Conservation (phyloP, 2,113 vertebrate genomes). For the Eclectus roratus region DNA sequence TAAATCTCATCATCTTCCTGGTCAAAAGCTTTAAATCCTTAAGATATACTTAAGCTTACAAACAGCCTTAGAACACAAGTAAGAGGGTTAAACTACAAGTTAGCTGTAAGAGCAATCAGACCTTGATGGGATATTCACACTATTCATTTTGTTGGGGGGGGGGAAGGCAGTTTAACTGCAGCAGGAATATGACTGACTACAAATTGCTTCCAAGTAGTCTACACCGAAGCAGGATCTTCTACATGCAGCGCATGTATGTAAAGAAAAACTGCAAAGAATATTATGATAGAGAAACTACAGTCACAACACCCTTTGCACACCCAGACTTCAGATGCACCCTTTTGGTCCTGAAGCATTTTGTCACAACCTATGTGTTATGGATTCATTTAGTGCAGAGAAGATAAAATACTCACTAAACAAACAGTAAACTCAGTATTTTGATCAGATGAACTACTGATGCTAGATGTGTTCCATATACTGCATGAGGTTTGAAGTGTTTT, state of each 20-base stretch:
- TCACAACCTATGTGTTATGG: accelerated
- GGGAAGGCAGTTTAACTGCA: background rate
- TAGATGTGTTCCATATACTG: background rate
- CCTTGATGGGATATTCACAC: background rate
- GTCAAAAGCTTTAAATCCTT: background rate
- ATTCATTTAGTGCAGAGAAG: background rate
- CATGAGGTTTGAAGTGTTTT: background rate
- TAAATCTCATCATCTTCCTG: background rate
- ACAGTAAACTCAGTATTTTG: background rate
- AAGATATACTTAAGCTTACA: background rate
- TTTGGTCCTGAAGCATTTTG: background rate
- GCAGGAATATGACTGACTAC: background rate
- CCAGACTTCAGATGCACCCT: background rate
- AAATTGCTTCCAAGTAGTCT: background rate
- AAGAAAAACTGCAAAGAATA: background rate
- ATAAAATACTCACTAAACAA: background rate
- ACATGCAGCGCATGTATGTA: accelerated
- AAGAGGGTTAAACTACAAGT: background rate
- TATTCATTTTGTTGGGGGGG: background rate
- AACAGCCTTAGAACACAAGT: background rate
- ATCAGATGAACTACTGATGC: background rate
- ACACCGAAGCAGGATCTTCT: background rate
- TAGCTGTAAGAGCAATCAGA: background rate
- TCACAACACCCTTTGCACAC: background rate
- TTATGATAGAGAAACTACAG: background rate